Conservation (phyloP, 1,140 invertebrate genomes). For the Cyphomyrmex costatus region DNA sequence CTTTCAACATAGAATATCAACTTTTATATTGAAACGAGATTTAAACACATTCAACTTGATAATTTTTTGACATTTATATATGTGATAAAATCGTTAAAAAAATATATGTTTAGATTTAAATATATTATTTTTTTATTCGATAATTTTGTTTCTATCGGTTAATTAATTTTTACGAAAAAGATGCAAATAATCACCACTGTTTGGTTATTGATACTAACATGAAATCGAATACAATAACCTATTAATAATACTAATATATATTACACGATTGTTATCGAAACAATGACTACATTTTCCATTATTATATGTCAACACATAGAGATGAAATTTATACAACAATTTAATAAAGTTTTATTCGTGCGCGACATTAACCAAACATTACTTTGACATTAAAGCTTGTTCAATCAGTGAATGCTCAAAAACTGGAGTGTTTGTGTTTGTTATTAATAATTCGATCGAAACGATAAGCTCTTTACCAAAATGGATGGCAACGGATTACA, state of each 20-base stretch:
- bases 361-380: slow-evolving; percentile 20
- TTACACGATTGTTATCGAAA: not conserved
- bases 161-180: not conserved
- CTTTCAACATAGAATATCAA: not conserved
- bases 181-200: not conserved
- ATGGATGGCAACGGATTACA: slow-evolving; percentile 43
- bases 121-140: not conserved
- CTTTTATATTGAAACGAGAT: not conserved
- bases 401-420: slow-evolving; percentile 35
- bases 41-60: not conserved
- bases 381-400: slow-evolving; percentile 23
- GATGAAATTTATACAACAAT: not conserved
- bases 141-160: not conserved
- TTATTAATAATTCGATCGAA: slow-evolving; percentile 51
- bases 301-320: not conserved
- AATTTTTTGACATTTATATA: not conserved
- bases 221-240: not conserved
- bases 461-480: slow-evolving; percentile 54
- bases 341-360: slow-evolving; percentile 18
- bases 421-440: slow-evolving; percentile 28
- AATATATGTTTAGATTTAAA: not conserved
- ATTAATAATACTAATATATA: slow-evolving; percentile 9
- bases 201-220: not conserved
- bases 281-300: not conserved
- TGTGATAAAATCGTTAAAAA: not conserved